Conservation (phyloP, 2,797 vertebrate species). For the Notolepis coatsorum region DNA sequence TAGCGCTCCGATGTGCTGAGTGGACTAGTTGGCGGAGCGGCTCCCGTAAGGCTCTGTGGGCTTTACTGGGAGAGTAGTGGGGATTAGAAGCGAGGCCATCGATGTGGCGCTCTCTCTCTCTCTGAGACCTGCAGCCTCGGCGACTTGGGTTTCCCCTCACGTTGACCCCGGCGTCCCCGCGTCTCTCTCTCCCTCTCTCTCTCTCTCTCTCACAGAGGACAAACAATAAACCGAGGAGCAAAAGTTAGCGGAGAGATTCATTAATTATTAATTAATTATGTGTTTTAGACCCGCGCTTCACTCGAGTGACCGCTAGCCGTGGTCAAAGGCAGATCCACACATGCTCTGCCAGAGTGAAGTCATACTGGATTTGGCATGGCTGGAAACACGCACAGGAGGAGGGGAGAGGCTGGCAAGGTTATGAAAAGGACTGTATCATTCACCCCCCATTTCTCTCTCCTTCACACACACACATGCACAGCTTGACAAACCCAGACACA, state of each 20-base stretch:
- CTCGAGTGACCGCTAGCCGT: constrained; percentile 8
- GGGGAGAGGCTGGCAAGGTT: constrained; percentile 39
- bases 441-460: too few species aligned
- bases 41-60: constrained; percentile 55
- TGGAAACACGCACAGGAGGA: constrained; percentile 24
- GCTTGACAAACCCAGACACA: constrained; percentile 36
- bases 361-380: constrained; percentile 29
- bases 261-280: too few species aligned
- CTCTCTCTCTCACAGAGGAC: not conserved
- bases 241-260: too few species aligned
- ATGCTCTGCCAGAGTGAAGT: constrained; percentile 28
- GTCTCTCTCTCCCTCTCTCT: constrained; percentile 36
- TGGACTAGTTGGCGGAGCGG: constrained; percentile 61
- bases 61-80: constrained; percentile 54
- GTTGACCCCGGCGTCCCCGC: constrained; percentile 34
- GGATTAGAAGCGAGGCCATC: constrained; percentile 60
- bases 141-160: constrained; percentile 42
- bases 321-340: constrained; percentile 31
- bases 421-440: constrained; percentile 38
- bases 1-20: constrained; percentile 75
- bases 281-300: too few species aligned
- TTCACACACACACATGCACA: constrained; percentile 42
- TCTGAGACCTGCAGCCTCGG: constrained; percentile 29
- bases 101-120: constrained; percentile 48
- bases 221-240: not conserved